phyloP scores from a whole-genome alignment of 2,888 invertebrate species.

The Candidula unifasciata region DNA sequence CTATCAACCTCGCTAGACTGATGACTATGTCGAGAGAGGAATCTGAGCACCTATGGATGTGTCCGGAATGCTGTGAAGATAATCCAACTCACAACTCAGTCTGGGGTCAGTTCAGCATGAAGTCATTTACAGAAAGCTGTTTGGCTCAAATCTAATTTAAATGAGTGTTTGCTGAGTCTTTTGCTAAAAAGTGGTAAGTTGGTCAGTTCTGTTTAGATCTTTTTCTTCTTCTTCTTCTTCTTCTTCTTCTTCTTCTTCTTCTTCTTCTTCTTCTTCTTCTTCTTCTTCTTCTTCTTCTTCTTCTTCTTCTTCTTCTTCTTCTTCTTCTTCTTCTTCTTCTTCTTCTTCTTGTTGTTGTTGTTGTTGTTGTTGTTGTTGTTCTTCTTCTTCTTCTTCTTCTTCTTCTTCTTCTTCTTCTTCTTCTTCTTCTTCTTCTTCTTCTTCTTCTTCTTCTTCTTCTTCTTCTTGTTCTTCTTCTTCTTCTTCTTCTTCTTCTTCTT shows the following conservation, averaged over 20 bases:
- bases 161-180: no score
- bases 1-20: no score
- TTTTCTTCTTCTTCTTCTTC: conserved; percentile 17
- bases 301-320: conserved; percentile 17
- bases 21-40: no score
- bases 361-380: not conserved
- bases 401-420: not conserved
- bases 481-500: not conserved
- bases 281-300: conserved; percentile 25
- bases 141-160: no score
- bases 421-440: conserved; percentile 24
- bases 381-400: not conserved
- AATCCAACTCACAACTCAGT: no score
- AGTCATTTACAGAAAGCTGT: no score
- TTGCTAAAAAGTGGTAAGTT: no score
- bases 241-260: conserved; percentile 7
- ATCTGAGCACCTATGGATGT: no score
- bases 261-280: conserved; percentile 5
- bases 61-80: no score
- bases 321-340: conserved; percentile 16
- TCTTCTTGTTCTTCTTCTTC: not conserved
- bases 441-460: not conserved
- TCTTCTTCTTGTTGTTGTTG: not conserved
- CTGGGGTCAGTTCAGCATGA: no score
- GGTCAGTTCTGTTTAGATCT: no score